phyloP scores from a whole-genome alignment of 2,888 invertebrate genomes.

The Anthrax anthrax region DNA sequence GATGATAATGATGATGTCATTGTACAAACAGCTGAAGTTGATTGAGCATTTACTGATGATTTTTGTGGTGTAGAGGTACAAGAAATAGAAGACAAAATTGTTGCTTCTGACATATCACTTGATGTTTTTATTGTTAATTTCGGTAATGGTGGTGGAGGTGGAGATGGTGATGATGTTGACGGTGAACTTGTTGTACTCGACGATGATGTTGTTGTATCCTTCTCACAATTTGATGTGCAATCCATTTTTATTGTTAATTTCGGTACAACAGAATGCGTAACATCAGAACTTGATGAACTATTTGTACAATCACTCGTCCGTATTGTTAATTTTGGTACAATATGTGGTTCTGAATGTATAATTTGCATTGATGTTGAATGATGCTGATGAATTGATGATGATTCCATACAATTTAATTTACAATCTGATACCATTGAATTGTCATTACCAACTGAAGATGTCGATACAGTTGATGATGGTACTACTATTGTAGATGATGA shows the following conservation, averaged over 20 bases:
- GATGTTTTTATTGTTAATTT: conserved; percentile 44
- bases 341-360: conserved; percentile 21
- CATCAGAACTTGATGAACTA: conserved; percentile 17
- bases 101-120: conserved; percentile 25
- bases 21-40: conserved; percentile 6
- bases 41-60: conserved; percentile 12
- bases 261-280: conserved; percentile 26
- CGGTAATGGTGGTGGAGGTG: conserved; percentile 35
- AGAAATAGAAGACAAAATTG: conserved; percentile 22
- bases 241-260: conserved; percentile 32
- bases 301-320: conserved; percentile 20
- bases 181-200: conserved; percentile 7
- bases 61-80: conserved; percentile 22
- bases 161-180: conserved; percentile 14
- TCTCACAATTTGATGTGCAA: conserved; percentile 8
- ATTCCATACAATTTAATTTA: conserved; percentile 2
- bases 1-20: conserved; percentile 4
- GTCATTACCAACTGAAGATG: background rate
- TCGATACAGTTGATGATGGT: conserved; percentile 4
- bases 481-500: background rate
- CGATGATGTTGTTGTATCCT: conserved; percentile 5
- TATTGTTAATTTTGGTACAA: conserved; percentile 34
- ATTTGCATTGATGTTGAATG: conserved; percentile 1
- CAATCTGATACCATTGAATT: background rate
- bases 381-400: conserved; percentile 5